These are phyloP conservation scores for Rhinopomastus cyanomelas DNA, from an alignment of 2,113 vertebrate species.

Conservation along the genomic window DNA sequence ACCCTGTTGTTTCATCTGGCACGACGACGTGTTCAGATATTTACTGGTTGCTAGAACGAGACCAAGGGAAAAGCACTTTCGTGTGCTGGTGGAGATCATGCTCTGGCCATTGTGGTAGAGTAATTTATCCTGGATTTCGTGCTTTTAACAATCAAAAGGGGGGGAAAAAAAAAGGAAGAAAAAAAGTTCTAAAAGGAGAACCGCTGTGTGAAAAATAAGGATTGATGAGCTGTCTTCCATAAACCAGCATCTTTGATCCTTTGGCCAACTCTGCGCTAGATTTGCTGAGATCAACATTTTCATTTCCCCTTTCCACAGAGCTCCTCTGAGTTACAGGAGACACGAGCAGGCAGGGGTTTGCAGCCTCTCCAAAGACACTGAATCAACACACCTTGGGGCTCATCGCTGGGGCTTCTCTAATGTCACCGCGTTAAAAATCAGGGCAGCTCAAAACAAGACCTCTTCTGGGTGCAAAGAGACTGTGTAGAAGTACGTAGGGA, in stretches of 20 bases:
- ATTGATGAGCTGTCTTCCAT: background rate
- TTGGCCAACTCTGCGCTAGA: background rate
- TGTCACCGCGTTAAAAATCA: background rate
- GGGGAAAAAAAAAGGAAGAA: background rate
- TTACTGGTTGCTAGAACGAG: constrained; percentile 32
- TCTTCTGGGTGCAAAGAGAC: background rate
- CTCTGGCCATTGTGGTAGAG: background rate
- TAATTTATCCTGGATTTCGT: background rate
- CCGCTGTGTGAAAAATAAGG: background rate
- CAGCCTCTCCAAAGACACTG: background rate
- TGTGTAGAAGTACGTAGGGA: background rate
- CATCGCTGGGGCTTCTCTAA: background rate
- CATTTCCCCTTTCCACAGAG: background rate
- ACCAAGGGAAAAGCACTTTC: background rate
- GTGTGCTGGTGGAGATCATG: background rate
- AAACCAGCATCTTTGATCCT: background rate
- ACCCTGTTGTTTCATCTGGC: constrained; percentile 29
- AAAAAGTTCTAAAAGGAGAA: background rate
- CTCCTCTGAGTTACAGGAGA: background rate
- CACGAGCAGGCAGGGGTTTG: background rate
- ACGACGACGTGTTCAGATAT: background rate
- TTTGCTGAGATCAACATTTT: background rate
- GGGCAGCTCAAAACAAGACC: background rate
- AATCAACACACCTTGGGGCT: background rate
- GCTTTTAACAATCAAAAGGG: background rate